phyloP scores from a whole-genome alignment of 1,140 invertebrate species.

The Archegozetes longisetosus region DNA sequence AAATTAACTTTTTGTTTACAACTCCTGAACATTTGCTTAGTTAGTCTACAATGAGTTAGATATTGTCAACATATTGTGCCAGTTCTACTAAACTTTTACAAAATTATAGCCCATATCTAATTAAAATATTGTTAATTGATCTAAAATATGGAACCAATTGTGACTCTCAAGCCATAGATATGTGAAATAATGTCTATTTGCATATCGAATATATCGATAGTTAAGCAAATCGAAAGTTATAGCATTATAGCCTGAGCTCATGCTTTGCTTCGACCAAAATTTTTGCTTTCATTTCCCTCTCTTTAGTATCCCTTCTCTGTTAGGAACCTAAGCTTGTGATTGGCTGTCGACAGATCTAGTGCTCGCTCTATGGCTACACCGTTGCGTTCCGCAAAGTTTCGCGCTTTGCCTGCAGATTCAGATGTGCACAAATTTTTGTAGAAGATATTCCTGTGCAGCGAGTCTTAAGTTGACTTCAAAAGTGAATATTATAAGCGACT shows the following conservation, averaged over 20 bases:
- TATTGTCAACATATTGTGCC: neutral
- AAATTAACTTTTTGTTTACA: neutral
- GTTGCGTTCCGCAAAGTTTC: too few relatives aligned
- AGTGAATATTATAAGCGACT: neutral
- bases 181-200: too few relatives aligned
- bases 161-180: too few relatives aligned
- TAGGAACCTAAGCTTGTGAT: neutral
- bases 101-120: too few relatives aligned
- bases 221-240: neutral
- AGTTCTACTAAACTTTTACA: too few relatives aligned
- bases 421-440: too few relatives aligned
- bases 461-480: too few relatives aligned
- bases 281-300: too few relatives aligned
- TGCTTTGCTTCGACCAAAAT: neutral
- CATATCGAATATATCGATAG: neutral
- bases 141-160: too few relatives aligned
- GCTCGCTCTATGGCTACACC: too few relatives aligned
- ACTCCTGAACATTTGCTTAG: neutral
- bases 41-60: neutral
- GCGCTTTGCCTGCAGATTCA: too few relatives aligned
- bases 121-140: too few relatives aligned
- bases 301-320: neutral
- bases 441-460: neutral
- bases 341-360: neutral
- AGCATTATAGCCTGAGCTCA: neutral